phyloP scores from a whole-genome alignment of 2,113 vertebrate genomes.

The Motacilla alba region DNA sequence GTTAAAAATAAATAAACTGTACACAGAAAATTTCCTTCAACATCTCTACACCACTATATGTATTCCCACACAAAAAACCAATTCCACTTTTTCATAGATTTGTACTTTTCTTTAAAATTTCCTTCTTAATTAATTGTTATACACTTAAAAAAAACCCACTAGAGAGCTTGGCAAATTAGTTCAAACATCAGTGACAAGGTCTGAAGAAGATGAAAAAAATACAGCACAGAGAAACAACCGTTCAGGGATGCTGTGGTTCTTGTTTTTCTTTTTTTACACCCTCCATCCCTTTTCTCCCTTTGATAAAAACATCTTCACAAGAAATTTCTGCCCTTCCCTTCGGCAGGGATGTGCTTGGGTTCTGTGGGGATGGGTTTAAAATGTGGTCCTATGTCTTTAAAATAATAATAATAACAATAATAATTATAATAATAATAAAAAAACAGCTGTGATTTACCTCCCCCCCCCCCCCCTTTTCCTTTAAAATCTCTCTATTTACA shows the following conservation, averaged over 20 bases:
- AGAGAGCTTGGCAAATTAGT: slow-evolving; percentile 82
- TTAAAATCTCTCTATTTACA: slow-evolving; percentile 88
- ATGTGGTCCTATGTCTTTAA: slow-evolving; percentile 89
- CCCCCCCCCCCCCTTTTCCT: slow-evolving; percentile 74
- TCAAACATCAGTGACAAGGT: slow-evolving; percentile 81
- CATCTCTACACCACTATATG: slow-evolving; percentile 84
- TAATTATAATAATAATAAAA: slow-evolving; percentile 49
- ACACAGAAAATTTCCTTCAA: slow-evolving; percentile 80
- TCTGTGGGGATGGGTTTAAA: slow-evolving; percentile 71
- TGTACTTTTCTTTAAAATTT: slow-evolving; percentile 78
- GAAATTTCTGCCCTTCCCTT: slow-evolving; percentile 71
- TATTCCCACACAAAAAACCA: slow-evolving; percentile 79
- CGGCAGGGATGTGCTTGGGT: slow-evolving; percentile 1
- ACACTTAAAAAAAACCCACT: slow-evolving; percentile 64
- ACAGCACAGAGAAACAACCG: slow-evolving; percentile 25
- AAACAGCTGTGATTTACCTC: slow-evolving; percentile 27
- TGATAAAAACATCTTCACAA: slow-evolving; percentile 33
- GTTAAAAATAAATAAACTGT: slow-evolving; percentile 94
- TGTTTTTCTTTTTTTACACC: background rate
- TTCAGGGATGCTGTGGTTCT: background rate
- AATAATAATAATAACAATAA: slow-evolving; percentile 75
- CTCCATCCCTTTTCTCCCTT: background rate
- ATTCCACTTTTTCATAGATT: slow-evolving; percentile 81
- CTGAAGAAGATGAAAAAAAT: slow-evolving; percentile 44
- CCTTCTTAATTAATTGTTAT: slow-evolving; percentile 84